Evolutionary conservation across 2,797 vertebrate genomes (phyloP), one percentile per base, ranked within the genome.

Genomic region (Pseudopleuronectes americanus): DNA sequence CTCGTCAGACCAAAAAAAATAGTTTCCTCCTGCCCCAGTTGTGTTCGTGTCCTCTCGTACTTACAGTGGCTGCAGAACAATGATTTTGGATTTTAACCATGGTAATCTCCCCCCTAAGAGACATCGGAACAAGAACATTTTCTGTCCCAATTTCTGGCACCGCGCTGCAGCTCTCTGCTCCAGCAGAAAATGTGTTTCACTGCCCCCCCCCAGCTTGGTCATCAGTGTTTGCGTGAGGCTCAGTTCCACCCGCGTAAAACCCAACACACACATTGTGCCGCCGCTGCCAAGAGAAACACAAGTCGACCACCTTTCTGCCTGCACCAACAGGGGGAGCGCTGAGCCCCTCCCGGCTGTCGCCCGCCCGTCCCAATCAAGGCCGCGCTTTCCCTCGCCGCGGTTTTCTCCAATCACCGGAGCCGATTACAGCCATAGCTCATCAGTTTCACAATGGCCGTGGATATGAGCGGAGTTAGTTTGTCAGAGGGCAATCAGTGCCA

Each of bases 351-450:
- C 88, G 90, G 84, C 72, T 90, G 87, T 82, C 67, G 38, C 68
- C 55, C 55, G 75, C 78, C 77, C 78, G 65, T 87, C 83, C 83
- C 87, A 87, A 90, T 91, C 89, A 83, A 88, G 82, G 70, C 77
- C 74, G 68, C 77, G 62, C 66, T 87, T 84, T 80, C 74, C 80
- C 77, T 79, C 83, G 70, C 53, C 54, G 28, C 68, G 56, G 57
- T 81, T 87, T 84, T 71, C 79, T 84, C 81, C 87, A 91, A 86
- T 91, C 87, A 90, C 70, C 55, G 78, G 82, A 86, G 86, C 79
- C 74, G 84, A 92, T 90, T 93, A 90, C 66, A 83, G 90, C 77
- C 82, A 92, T 89, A 91, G 89, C 87, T 92, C 91, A 92, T 92
- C 86, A 86, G 86, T 89, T 93, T 92, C 87, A 90, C 90, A 87